Conservation (phyloP, 2,888 invertebrate species). For the Erynnis tages region DNA sequence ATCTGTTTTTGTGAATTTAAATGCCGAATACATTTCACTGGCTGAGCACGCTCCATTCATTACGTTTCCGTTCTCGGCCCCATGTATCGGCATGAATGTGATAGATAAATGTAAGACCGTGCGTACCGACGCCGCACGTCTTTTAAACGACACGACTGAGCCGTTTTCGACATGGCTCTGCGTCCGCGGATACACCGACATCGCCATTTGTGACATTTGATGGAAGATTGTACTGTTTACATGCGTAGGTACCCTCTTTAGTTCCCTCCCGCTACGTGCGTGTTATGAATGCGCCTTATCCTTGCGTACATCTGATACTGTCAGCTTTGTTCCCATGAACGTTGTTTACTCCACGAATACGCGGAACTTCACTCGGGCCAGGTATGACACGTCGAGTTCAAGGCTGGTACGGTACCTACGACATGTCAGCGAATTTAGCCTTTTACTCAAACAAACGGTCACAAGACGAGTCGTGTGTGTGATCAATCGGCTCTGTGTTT, state of each 20-base stretch:
- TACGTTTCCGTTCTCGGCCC: slow-evolving; percentile 35
- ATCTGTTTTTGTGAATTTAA: neutral
- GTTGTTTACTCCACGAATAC: slow-evolving; percentile 22
- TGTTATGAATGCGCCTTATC: slow-evolving; percentile 57
- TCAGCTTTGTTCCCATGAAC: slow-evolving; percentile 44
- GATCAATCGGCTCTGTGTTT: slow-evolving; percentile 41
- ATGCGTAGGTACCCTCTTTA: slow-evolving; percentile 48
- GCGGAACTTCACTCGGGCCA: slow-evolving; percentile 40
- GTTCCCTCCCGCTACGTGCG: slow-evolving; percentile 48
- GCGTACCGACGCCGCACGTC: slow-evolving; percentile 41
- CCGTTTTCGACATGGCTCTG: slow-evolving; percentile 51
- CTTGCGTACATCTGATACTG: slow-evolving; percentile 52
- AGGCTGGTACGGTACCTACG: slow-evolving; percentile 38
- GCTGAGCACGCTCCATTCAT: slow-evolving; percentile 3
- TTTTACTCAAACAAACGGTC: slow-evolving; percentile 1
- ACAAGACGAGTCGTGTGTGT: neutral
- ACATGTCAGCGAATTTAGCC: slow-evolving; percentile 41
- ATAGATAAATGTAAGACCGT: slow-evolving; percentile 48
- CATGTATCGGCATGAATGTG: slow-evolving; percentile 39
- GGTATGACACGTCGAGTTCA: slow-evolving; percentile 13
- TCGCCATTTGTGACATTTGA: slow-evolving; percentile 68
- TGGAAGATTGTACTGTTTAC: slow-evolving; percentile 71
- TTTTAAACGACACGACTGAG: slow-evolving; percentile 54
- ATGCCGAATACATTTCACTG: neutral
- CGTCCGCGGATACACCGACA: slow-evolving; percentile 54